Evolutionary conservation across 2,797 vertebrate genomes (phyloP).

Genomic region (Hirundo rustica): DNA sequence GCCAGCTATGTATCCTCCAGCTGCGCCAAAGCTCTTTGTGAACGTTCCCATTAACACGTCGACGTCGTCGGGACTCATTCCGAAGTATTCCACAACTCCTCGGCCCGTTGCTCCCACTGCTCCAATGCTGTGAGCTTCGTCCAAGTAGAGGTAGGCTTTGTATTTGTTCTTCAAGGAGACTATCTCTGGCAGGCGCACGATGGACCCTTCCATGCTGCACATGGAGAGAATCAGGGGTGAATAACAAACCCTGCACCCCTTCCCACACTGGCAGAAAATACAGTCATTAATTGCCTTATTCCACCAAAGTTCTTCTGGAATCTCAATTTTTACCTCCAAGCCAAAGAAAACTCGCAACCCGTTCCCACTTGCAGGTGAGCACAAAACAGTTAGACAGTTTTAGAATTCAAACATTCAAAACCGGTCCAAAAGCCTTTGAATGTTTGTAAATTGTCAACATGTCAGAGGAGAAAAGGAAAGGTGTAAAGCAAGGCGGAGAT

Average conservation of each 20-base stretch:
- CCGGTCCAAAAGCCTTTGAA: background rate
- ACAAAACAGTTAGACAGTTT: background rate
- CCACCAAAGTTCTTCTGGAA: background rate
- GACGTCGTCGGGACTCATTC: constrained; percentile 85
- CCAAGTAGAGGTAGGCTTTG: constrained; percentile 92
- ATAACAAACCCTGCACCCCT: background rate
- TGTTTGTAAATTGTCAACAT: background rate
- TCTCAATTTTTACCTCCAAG: background rate
- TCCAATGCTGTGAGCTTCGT: constrained; percentile 95
- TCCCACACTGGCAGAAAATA: background rate
- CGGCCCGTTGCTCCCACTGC: constrained; percentile 84
- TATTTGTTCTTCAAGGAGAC: constrained; percentile 93
- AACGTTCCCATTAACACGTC: constrained; percentile 95
- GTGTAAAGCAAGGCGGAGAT: background rate
- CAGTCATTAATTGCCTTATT: background rate
- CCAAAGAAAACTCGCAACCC: background rate
- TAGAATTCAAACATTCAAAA: background rate
- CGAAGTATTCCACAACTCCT: constrained; percentile 83
- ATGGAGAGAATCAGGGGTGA: constrained; percentile 24
- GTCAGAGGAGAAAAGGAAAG: background rate
- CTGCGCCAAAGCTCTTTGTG: constrained; percentile 92
- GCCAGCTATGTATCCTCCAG: constrained; percentile 93
- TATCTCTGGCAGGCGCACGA: constrained; percentile 88
- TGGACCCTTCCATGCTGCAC: constrained; percentile 93
- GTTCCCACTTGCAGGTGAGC: background rate